Percentiles rank a stretch among this genome's conserved stretches.
Evolutionary conservation across 2,888 invertebrate genomes (phyloP).

Genomic region (Petrolisthes cinctipes): DNA sequence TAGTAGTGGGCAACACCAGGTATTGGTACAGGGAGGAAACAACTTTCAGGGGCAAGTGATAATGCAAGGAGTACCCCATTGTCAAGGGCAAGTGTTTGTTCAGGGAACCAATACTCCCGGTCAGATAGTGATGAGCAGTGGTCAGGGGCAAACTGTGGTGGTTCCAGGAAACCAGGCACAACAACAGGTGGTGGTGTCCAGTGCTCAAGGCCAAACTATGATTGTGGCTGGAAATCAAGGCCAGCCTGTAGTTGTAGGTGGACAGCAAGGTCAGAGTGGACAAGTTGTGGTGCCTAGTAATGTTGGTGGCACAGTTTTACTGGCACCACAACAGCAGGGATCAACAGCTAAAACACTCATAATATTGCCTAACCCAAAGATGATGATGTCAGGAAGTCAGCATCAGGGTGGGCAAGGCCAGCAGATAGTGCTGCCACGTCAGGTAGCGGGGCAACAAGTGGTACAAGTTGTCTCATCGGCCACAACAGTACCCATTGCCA

Average conservation of each 20-base stretch:
- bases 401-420: constrained; percentile 54
- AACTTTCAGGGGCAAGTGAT: constrained; percentile 71
- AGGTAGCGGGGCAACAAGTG: constrained; percentile 56
- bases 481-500: constrained; percentile 37
- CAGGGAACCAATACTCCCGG: constrained; percentile 54
- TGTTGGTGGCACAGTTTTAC: constrained; percentile 55
- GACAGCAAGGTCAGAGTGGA: constrained; percentile 61
- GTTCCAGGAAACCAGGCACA: constrained; percentile 58
- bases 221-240: constrained; percentile 52
- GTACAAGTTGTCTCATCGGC: constrained; percentile 41
- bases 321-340: constrained; percentile 60
- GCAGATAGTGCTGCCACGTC: constrained; percentile 63
- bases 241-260: constrained; percentile 60
- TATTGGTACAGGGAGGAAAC: constrained; percentile 70
- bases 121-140: constrained; percentile 55
- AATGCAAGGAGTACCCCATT: constrained; percentile 66
- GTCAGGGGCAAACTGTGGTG: constrained; percentile 59
- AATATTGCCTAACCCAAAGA: constrained; percentile 60
- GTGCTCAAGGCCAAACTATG: constrained; percentile 59
- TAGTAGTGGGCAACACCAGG: constrained; percentile 63
- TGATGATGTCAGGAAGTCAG: constrained; percentile 55
- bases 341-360: constrained; percentile 59
- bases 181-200: constrained; percentile 51
- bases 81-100: constrained; percentile 59
- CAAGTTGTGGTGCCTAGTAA: constrained; percentile 69